Evolutionary conservation across 2,797 vertebrate genomes (phyloP).

Genomic region (Holocentrus rufus): DNA sequence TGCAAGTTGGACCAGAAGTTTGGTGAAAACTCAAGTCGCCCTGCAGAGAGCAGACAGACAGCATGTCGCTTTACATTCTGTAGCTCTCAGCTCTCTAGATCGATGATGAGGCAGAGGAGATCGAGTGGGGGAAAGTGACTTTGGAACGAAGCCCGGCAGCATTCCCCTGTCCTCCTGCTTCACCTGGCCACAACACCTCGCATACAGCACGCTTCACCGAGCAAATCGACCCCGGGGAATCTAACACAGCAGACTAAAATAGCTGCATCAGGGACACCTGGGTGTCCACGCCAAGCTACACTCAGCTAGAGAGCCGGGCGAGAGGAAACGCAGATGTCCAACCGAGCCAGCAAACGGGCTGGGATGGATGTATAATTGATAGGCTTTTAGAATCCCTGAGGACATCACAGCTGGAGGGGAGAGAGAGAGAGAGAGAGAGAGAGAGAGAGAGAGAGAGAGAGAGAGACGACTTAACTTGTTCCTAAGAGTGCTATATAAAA

Average conservation of each 20-base stretch:
- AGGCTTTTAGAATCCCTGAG: slow-evolving; percentile 48
- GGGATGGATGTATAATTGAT: slow-evolving; percentile 66
- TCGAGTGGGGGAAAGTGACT: background rate
- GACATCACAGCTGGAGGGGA: slow-evolving; percentile 26
- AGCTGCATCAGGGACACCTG: slow-evolving; percentile 25
- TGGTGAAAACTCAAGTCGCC: slow-evolving; percentile 18
- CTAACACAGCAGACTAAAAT: slow-evolving; percentile 45
- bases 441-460: background rate
- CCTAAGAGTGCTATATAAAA: slow-evolving; percentile 17
- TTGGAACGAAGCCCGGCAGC: background rate
- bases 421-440: slow-evolving; percentile 13
- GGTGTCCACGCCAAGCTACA: slow-evolving; percentile 13
- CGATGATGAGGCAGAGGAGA: slow-evolving; percentile 2
- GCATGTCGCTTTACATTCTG: slow-evolving; percentile 10
- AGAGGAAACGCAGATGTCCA: slow-evolving; percentile 12
- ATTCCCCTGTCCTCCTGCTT: slow-evolving; percentile 24
- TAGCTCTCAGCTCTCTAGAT: slow-evolving; percentile 1
- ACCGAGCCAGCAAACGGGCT: slow-evolving; percentile 19
- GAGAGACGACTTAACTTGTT: background rate
- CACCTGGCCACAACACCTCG: slow-evolving; percentile 42
- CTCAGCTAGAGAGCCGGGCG: slow-evolving; percentile 5
- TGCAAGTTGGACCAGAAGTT: slow-evolving; percentile 48
- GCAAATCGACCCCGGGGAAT: slow-evolving; percentile 19
- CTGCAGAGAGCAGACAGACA: background rate
- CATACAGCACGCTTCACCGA: slow-evolving; percentile 23